Conservation (phyloP, 2,113 vertebrate species). For the Garra rufa region DNA sequence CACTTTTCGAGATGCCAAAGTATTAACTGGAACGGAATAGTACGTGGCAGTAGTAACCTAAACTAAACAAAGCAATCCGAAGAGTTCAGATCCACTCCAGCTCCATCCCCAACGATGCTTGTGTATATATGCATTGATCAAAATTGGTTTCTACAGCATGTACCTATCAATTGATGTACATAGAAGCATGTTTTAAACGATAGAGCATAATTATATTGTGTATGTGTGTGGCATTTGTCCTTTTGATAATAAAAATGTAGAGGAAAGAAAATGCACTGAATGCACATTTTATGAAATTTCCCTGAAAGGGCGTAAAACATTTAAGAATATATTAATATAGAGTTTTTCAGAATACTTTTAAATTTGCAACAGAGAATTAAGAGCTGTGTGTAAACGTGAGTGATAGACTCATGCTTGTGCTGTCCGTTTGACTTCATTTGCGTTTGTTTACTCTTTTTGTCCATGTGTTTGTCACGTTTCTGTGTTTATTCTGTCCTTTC, state of each 20-base stretch:
- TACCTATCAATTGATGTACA: constrained; percentile 79
- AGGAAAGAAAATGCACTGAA: constrained; percentile 71
- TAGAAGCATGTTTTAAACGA: constrained; percentile 87
- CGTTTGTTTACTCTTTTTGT: constrained; percentile 36
- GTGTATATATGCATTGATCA: constrained; percentile 71
- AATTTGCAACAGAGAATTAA: constrained; percentile 30
- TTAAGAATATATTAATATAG: constrained; percentile 58
- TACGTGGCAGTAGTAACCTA: constrained; percentile 20
- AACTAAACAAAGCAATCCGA: constrained; percentile 46
- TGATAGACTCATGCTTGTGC: constrained; percentile 53
- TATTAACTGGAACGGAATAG: constrained; percentile 40
- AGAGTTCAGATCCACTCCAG: constrained; percentile 46
- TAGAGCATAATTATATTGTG: constrained; percentile 76
- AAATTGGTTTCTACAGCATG: constrained; percentile 84
- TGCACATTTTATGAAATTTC: constrained; percentile 75
- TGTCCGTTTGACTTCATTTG: constrained; percentile 51
- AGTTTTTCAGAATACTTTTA: constrained; percentile 62
- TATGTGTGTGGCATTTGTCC: constrained; percentile 73
- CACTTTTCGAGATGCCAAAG: constrained; percentile 57
- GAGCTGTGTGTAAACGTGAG: constrained; percentile 50
- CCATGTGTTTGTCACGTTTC: constrained; percentile 32
- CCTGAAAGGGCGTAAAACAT: constrained; percentile 62
- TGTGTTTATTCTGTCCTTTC: constrained; percentile 28
- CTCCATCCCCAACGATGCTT: constrained; percentile 43
- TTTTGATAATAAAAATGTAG: constrained; percentile 79